These are phyloP conservation scores for Fopius arisanus DNA, from an alignment of 1,140 invertebrate species.

Conservation along the genomic window DNA sequence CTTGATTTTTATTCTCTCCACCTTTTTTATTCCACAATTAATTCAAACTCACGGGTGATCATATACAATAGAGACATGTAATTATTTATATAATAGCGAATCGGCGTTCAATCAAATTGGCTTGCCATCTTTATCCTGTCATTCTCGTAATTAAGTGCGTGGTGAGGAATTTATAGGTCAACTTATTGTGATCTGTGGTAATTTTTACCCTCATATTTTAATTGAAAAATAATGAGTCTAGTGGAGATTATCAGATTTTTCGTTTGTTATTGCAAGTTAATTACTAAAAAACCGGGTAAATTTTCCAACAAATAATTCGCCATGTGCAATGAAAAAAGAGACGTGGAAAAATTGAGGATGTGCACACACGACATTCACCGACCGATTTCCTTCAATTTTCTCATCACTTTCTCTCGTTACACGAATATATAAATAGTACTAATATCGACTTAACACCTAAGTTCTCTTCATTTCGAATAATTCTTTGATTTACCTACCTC, in stretches of 20 bases:
- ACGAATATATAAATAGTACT: slow-evolving; percentile 64
- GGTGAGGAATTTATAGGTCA: too few species aligned
- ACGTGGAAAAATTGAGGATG: not conserved
- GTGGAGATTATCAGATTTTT: too few species aligned
- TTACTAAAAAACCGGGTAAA: too few species aligned
- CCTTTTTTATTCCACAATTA: not conserved
- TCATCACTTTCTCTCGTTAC: slow-evolving; percentile 46
- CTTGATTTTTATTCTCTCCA: not conserved
- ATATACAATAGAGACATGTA: slow-evolving; percentile 11
- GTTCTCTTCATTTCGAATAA: slow-evolving; percentile 36
- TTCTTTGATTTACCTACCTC: slow-evolving; percentile 28
- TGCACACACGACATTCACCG: slow-evolving; percentile 24
- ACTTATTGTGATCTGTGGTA: too few species aligned
- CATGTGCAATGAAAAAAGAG: too few species aligned
- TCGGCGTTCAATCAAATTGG: not conserved
- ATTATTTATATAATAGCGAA: not conserved
- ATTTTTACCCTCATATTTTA: too few species aligned
- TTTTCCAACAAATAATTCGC: too few species aligned
- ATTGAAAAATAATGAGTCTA: too few species aligned
- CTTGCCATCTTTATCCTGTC: slow-evolving; percentile 13
- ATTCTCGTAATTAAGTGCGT: slow-evolving; percentile 44
- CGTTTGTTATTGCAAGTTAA: too few species aligned
- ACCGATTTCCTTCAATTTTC: slow-evolving; percentile 49
- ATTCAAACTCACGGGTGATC: not conserved
- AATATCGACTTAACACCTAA: slow-evolving; percentile 62